Base-by-base conservation (phyloP, 2,797 vertebrate genomes). In the Siniperca undulata region DNA sequence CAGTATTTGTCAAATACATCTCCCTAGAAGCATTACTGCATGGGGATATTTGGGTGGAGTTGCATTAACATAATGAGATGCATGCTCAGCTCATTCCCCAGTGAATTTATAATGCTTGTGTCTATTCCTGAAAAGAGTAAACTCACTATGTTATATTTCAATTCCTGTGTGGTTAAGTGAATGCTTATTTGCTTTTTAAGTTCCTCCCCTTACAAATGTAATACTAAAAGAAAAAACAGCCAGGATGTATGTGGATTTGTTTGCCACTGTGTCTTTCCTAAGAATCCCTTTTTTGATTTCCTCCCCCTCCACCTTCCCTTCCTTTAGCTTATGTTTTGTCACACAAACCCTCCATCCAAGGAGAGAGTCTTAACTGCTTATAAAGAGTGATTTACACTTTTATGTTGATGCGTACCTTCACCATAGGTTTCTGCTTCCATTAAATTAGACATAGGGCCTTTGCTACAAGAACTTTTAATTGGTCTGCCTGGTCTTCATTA, bases 401-500 rank as follows among this genome's bases (percentile, higher is more conserved):
- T 59, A 65, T 84, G 48, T 27, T 44, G 10, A 70, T 62, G 36
- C 9, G 16, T 12, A 60, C 67, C 55, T 68, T 66, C 61, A 34
- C 65, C 53, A 46, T 67, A 60, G 58, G 69, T 64, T 62, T 78
- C 75, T 80, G 64, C 59, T 40, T 74, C 50, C 36, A 48, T 77
- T 78, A 66, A 79, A 84, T 90, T 61, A 79, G 50, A 78, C 59
- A 55, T 64, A 36, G 16, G 55, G 62, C 70, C 65, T 71, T 62
- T 66, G 58, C 64, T 50, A 19, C 62, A 75, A 56, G 14, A 80
- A 72, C 46, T 14, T 78, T 82, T 88, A 82, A 85, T 84, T 83
- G 71, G 61, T 58, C 71, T 86, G 42, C 78, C 69, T 20, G 64
- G 70, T 83, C 73, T 82, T 83, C 66, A 78, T 87, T 84, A 77